Evolutionary conservation across 2,113 vertebrate genomes (phyloP).

Genomic region (Sylvietta virens): DNA sequence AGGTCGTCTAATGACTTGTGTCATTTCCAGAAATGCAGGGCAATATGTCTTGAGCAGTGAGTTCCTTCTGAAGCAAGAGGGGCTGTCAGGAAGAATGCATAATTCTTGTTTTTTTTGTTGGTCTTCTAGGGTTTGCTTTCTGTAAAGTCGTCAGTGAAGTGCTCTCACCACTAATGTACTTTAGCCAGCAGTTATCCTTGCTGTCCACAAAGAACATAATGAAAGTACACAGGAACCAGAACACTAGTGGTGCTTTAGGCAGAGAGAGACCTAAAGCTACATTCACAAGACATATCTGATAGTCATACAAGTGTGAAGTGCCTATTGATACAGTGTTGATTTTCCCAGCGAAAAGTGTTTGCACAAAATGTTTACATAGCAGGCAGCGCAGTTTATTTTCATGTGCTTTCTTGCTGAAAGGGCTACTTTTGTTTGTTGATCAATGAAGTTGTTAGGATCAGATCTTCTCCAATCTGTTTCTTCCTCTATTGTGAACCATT

Average conservation of each 20-base stretch:
- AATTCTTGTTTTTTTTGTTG: neutral
- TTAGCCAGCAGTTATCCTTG: neutral
- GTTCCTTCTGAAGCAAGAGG: neutral
- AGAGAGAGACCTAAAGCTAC: neutral
- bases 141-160: neutral
- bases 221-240: neutral
- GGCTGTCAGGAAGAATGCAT: neutral
- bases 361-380: neutral
- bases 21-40: neutral
- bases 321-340: neutral
- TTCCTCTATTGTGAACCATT: neutral
- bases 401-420: neutral
- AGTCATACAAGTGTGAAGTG: neutral
- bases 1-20: neutral
- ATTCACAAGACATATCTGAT: neutral
- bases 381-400: neutral
- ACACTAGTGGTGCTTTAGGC: neutral
- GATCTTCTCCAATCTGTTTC: neutral
- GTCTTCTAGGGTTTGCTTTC: neutral
- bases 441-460: neutral
- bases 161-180: neutral
- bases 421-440: neutral
- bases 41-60: neutral
- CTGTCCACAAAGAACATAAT: neutral
- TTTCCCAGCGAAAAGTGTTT: neutral